Conservation (phyloP, 2,888 invertebrate species). For the Cotesia congregata region DNA sequence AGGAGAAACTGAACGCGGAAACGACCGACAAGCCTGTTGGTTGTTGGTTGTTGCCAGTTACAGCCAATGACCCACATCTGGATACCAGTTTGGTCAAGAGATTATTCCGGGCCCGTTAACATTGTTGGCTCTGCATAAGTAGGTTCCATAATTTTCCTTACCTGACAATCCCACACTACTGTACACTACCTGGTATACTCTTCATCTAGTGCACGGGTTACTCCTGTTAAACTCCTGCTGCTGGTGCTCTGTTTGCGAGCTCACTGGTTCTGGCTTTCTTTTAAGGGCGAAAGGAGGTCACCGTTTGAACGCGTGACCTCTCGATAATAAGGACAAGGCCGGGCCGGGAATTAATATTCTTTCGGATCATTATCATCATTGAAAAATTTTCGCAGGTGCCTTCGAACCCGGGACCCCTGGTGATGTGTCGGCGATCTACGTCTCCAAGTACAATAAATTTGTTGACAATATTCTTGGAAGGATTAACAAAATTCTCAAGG, state of each 20-base stretch:
- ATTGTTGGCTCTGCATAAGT: conserved; percentile 42
- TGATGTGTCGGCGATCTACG: conserved; percentile 79
- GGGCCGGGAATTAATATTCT: conserved; percentile 38
- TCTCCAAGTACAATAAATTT: conserved; percentile 87
- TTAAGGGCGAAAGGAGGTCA: conserved; percentile 39
- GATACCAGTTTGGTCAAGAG: conserved; percentile 61
- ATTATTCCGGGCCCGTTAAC: conserved; percentile 34
- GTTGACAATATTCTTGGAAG: conserved; percentile 86
- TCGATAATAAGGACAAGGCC: conserved; percentile 53
- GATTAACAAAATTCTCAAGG: conserved; percentile 84
- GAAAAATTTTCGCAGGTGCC: conserved; percentile 69
- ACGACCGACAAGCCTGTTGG: conserved; percentile 11
- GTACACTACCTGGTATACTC: conserved; percentile 14
- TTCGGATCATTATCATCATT: conserved; percentile 8
- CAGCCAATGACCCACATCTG: conserved; percentile 62
- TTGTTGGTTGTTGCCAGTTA: conserved; percentile 14
- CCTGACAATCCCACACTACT: conserved; percentile 15
- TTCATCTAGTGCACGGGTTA: conserved; percentile 17
- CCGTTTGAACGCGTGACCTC: conserved; percentile 43
- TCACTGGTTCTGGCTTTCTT: conserved; percentile 34
- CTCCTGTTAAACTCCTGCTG: not conserved
- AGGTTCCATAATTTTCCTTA: conserved; percentile 35
- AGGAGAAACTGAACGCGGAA: conserved; percentile 20
- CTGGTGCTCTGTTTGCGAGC: not conserved
- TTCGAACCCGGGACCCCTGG: conserved; percentile 62